phyloP scores from a whole-genome alignment of 2,113 vertebrate species.

The Zapornia atra region DNA sequence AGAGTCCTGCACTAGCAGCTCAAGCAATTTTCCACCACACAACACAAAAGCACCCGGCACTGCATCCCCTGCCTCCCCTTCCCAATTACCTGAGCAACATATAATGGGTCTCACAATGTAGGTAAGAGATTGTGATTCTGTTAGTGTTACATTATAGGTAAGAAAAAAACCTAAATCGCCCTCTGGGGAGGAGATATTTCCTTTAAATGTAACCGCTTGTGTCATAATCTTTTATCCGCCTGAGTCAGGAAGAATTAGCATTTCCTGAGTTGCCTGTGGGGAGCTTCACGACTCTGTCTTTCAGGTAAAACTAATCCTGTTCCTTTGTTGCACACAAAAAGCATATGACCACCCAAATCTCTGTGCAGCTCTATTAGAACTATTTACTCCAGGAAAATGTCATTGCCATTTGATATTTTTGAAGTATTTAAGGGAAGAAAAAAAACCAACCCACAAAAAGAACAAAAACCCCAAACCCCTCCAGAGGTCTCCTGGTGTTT shows the following conservation, averaged over 20 bases:
- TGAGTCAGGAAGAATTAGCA: background rate
- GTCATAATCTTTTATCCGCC: background rate
- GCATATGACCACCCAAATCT: background rate
- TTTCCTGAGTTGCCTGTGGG: constrained; percentile 14
- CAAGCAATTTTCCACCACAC: background rate
- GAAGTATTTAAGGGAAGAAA: background rate
- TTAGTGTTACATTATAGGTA: background rate
- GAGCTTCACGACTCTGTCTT: background rate
- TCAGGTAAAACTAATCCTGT: constrained; percentile 1
- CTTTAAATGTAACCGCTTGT: background rate
- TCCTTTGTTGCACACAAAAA: background rate
- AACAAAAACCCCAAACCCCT: background rate
- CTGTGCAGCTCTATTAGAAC: background rate
- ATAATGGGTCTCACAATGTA: background rate
- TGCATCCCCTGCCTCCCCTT: background rate
- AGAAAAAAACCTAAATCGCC: background rate
- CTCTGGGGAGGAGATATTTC: background rate
- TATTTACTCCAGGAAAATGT: constrained; percentile 5
- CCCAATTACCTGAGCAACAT: background rate
- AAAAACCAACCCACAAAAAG: background rate
- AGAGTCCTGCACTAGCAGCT: background rate
- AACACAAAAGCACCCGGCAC: background rate
- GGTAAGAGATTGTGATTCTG: background rate
- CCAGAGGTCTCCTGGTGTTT: background rate
- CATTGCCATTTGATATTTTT: background rate